These are phyloP conservation scores for Cylas formicarius DNA, from an alignment of 1,140 invertebrate genomes.

Conservation along the genomic window DNA sequence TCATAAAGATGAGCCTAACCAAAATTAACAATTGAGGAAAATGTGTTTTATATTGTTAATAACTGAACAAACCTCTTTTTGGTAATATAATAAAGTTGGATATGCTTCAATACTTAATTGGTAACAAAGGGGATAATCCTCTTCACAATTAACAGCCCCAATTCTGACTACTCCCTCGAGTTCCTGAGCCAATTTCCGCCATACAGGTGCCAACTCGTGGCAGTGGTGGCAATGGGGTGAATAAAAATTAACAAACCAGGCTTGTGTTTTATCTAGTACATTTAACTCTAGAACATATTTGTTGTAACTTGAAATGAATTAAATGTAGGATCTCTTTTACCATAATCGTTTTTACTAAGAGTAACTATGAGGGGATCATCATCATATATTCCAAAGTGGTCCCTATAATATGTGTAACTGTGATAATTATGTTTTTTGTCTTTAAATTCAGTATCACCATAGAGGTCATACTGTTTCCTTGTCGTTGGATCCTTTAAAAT, in stretches of 20 bases:
- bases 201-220: constrained; percentile 68
- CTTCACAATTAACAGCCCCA: constrained; percentile 76
- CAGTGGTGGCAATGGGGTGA: constrained; percentile 80
- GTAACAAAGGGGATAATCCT: constrained; percentile 66
- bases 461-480: constrained; percentile 70
- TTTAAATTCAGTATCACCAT: constrained; percentile 63
- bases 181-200: constrained; percentile 68
- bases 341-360: constrained; percentile 65
- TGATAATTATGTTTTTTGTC: constrained; percentile 59
- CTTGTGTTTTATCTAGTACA: constrained; percentile 48
- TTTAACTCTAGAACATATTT: constrained; percentile 33
- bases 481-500: constrained; percentile 74
- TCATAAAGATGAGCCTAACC: constrained; percentile 37
- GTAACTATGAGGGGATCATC: constrained; percentile 78
- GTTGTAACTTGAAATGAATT: constrained; percentile 1
- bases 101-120: constrained; percentile 49
- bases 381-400: constrained; percentile 84
- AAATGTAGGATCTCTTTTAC: constrained; percentile 47
- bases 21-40: constrained; percentile 1
- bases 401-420: constrained; percentile 74
- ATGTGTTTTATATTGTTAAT: constrained; percentile 1
- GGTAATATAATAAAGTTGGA: constrained; percentile 38
- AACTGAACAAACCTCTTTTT: constrained; percentile 32
- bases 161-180: constrained; percentile 63
- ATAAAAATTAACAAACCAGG: constrained; percentile 85